phyloP scores from a whole-genome alignment of 2,797 vertebrate genomes.

The Danio aesculapii region DNA sequence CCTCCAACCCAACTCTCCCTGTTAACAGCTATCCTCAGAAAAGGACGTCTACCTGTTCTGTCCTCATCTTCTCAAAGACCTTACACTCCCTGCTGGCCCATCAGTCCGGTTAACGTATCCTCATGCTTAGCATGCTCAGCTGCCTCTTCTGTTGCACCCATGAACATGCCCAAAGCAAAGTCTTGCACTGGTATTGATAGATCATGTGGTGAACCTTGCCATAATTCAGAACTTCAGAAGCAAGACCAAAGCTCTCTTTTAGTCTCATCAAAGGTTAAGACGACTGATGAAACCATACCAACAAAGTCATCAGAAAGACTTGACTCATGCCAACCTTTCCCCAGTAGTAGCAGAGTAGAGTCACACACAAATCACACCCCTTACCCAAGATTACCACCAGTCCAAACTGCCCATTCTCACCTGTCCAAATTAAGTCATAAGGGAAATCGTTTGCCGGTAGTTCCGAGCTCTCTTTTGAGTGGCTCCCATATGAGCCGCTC shows the following conservation, averaged over 20 bases:
- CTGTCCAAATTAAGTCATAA: constrained; percentile 36
- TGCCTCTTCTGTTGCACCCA: constrained; percentile 77
- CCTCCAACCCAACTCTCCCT: constrained; percentile 88
- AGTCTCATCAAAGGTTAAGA: constrained; percentile 18
- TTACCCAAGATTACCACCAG: constrained; percentile 23
- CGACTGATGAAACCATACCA: constrained; percentile 34
- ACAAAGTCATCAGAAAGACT: constrained; percentile 40
- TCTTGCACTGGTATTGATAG: constrained; percentile 64
- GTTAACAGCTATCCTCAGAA: constrained; percentile 93
- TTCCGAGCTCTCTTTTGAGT: constrained; percentile 53
- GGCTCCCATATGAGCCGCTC: constrained; percentile 66
- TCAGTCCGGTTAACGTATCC: constrained; percentile 74
- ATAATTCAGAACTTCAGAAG: constrained; percentile 43
- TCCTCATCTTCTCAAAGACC: constrained; percentile 74
- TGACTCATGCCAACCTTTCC: constrained; percentile 20
- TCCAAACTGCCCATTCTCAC: neutral
- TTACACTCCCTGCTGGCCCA: constrained; percentile 82
- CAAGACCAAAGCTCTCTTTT: constrained; percentile 47
- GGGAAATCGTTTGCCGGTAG: constrained; percentile 38
- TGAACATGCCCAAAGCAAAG: constrained; percentile 63
- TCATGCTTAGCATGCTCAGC: constrained; percentile 79
- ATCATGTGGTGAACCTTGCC: constrained; percentile 46
- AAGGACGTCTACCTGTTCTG: constrained; percentile 82
- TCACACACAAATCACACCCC: constrained; percentile 1
- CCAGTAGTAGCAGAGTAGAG: constrained; percentile 51